A percentile compares a stretch with the other conserved stretches of the same genome.
Conservation (phyloP, 2,888 invertebrate genomes). For the Ctenicera cuprea region DNA sequence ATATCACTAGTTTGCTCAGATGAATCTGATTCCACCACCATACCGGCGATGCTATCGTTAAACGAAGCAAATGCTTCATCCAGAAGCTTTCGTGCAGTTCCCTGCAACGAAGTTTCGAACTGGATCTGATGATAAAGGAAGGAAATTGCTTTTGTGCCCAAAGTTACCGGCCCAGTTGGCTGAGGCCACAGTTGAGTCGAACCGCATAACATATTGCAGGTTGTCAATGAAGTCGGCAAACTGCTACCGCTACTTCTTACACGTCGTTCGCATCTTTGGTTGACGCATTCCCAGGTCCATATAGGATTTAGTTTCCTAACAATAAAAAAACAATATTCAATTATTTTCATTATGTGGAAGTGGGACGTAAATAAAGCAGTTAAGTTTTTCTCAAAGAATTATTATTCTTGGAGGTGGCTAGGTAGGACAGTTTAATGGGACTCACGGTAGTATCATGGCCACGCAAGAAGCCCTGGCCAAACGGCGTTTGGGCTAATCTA, state of each 20-base stretch:
- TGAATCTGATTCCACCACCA: conserved; percentile 61
- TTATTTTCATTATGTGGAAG: too few species aligned
- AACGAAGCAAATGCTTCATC: conserved; percentile 75
- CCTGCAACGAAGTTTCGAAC: conserved; percentile 71
- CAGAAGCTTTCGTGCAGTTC: conserved; percentile 72
- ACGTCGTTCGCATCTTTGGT: conserved; percentile 81
- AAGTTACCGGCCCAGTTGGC: conserved; percentile 82
- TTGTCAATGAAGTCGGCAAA: conserved; percentile 77
- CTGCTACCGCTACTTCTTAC: conserved; percentile 63
- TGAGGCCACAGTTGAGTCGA: conserved; percentile 86
- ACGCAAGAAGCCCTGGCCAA: too few species aligned
- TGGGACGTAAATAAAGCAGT: too few species aligned
- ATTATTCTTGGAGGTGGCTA: too few species aligned
- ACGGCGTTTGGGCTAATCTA: too few species aligned
- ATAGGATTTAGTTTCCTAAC: conserved; percentile 76
- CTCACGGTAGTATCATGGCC: too few species aligned
- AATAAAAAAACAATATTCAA: conserved; percentile 60
- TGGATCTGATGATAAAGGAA: conserved; percentile 76
- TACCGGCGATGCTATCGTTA: conserved; percentile 67
- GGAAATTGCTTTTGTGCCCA: conserved; percentile 79
- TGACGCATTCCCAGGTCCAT: conserved; percentile 87
- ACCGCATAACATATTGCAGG: conserved; percentile 88
- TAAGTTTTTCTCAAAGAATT: too few species aligned
- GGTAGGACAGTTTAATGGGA: too few species aligned
- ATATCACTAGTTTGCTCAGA: conserved; percentile 63